Evolutionary conservation across 2,797 vertebrate species (phyloP), one percentile per base, ranked within the genome.

Genomic region (Gadopsis bispinosus): DNA sequence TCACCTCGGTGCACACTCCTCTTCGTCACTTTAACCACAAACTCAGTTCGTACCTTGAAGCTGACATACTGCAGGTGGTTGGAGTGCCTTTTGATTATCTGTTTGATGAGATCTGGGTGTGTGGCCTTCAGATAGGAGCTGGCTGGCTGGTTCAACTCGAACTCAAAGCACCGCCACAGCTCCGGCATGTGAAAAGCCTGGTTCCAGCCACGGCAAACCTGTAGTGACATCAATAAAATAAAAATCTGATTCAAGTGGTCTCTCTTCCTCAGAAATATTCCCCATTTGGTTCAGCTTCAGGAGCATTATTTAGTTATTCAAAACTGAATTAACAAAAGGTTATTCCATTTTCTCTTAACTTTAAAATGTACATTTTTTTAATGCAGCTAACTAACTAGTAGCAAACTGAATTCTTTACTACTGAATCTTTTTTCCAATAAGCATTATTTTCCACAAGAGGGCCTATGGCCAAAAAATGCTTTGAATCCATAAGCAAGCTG

Each of bases 41-140:
- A 31, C 29, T 4, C 11, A 5, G 2, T 14, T 5, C 84, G 80
- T 94, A 99, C 98, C 97, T 98, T 99, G 93, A 99, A 98, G 94
- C 98, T 99, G 93, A 99, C 98, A 70, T 98, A 99, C 70, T 99
- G 97, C 68, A 99, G 93, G 92, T 99, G 98, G 82, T 97, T 97
- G 74, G 97, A 96, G 93, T 99, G 98, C 73, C 94, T 96, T 89
- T 97, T 98, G 88, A 99, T 98, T 74, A 98, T 98, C 90, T 99
- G 98, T 86, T 99, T 98, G 89, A 99, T 98, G 53, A 99, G 95
- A 64, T 98, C 98, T 6, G 98, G 97, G 91, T 99, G 98, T 0
- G 98, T 99, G 82, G 98, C 97, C 90, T 97, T 98, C 91, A 99
- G 90, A 86, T 98, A 98, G 17, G 97, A 99, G 2, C 96, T 99